Evolutionary conservation across 2,888 invertebrate genomes (phyloP), one percentile per base, ranked within the genome.

Genomic region (Frankliniella fusca): DNA sequence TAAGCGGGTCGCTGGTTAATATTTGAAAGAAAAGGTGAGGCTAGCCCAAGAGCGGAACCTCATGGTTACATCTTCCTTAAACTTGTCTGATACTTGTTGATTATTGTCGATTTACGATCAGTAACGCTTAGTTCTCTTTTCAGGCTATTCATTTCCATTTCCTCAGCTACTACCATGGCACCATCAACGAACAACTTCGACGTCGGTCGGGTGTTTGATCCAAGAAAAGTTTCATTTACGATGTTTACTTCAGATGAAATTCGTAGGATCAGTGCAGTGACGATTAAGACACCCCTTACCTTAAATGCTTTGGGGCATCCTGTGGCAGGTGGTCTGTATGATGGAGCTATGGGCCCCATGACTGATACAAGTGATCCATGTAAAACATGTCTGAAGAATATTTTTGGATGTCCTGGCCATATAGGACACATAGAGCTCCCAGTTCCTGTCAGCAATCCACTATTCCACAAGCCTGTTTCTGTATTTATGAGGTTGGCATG

Each of bases 351-450:
- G 88, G 99, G 96, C 90, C 93, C 93, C 3, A 86, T 90, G 65
- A 91, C 91, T 83, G 92, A 92, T 20, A 88, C 90, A 81, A 88
- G 90, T 85, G 94, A 95, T 83, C 90, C 92, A 0, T 99, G 98
- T 87, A 89, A 89, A 7, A 97, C 97, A 11, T 99, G 98, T 87
- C 90, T 91, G 15, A 91, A 92, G 84, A 90, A 90, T 27, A 87
- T 91, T 80, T 87, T 90, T 11, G 89, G 91, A 84, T 98, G 98
- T 87, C 92, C 94, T 0, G 99, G 99, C 0, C 99, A 99, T 88
- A 93, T 97, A 88, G 99, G 99, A 0, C 96, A 98, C 87, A 97
- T 99, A 84, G 94, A 95, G 85, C 89, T 99, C 0, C 95, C 96
- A 0, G 89, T 98, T 18, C 93, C 96, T 0, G 94, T 97, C 0